Conservation (phyloP, 2,113 vertebrate genomes). For the Hemiscyllium ocellatum region DNA sequence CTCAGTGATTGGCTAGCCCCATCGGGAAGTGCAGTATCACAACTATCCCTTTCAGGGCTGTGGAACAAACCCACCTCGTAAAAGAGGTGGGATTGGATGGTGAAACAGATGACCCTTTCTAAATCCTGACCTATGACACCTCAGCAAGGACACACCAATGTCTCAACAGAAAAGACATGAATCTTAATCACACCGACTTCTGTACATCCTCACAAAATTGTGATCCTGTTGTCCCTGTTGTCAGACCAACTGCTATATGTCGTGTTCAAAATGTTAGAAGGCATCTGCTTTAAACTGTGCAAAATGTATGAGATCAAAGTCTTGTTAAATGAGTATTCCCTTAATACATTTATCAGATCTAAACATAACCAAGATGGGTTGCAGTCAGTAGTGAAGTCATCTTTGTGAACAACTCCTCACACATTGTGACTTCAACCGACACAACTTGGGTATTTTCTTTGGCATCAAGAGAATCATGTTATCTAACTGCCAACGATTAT, state of each 20-base stretch:
- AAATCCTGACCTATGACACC: background rate
- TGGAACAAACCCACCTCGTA: background rate
- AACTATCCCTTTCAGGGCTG: background rate
- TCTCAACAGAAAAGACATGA: too few species aligned
- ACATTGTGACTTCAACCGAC: background rate
- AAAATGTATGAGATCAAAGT: background rate
- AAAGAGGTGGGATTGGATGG: background rate
- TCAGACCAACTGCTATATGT: background rate
- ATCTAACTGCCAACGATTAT: background rate
- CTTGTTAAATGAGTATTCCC: background rate
- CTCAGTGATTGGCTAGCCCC: background rate
- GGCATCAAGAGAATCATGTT: background rate
- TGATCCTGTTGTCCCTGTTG: too few species aligned
- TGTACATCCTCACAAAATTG: background rate
- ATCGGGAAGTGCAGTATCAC: background rate
- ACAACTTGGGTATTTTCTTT: background rate
- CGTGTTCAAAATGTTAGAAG: background rate
- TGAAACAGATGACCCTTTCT: background rate
- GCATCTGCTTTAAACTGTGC: background rate
- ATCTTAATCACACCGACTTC: background rate
- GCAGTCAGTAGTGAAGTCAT: background rate
- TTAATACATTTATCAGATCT: background rate
- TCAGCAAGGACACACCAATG: background rate
- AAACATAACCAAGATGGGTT: background rate
- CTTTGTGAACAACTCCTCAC: background rate